These are phyloP conservation scores for Motacilla alba DNA, from an alignment of 2,113 vertebrate species.

Conservation along the genomic window DNA sequence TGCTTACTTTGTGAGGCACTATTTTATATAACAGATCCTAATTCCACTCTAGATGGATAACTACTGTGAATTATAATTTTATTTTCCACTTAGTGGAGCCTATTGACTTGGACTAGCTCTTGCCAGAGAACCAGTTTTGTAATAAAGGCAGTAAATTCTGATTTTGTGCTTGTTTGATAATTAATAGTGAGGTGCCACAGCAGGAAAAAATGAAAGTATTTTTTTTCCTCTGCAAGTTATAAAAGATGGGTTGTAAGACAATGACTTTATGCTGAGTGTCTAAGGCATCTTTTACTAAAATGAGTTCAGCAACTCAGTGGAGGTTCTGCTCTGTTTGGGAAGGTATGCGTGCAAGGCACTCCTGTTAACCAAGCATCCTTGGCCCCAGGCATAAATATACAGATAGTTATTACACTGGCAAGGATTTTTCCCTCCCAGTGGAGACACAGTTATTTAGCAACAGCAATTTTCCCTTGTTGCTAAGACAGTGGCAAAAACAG, in stretches of 20 bases:
- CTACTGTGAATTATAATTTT: slow-evolving; percentile 39
- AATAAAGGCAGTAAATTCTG: slow-evolving; percentile 44
- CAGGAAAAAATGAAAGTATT: not conserved
- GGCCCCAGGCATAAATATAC: not conserved
- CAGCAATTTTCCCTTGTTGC: not conserved
- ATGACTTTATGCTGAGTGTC: not conserved
- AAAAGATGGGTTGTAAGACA: slow-evolving; percentile 15
- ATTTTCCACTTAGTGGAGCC: slow-evolving; percentile 33
- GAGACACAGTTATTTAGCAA: not conserved
- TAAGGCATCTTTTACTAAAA: not conserved
- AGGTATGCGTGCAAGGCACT: not conserved
- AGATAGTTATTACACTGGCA: not conserved
- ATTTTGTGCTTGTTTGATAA: slow-evolving; percentile 52
- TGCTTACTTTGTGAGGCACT: not conserved
- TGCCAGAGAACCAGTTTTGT: slow-evolving; percentile 26
- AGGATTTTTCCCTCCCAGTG: not conserved
- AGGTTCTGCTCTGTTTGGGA: not conserved
- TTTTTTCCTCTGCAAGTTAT: not conserved
- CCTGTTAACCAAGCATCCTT: not conserved
- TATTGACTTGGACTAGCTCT: slow-evolving; percentile 24
- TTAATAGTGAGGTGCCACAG: slow-evolving; percentile 38
- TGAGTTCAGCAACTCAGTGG: not conserved
- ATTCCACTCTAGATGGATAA: slow-evolving; percentile 15
- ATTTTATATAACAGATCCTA: slow-evolving; percentile 9
- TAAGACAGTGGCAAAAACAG: not conserved